Evolutionary conservation across 30 jellyfish, hydroid and myxozoan genomes (phyloP), one percentile per base, ranked within the genome.

Genomic region (Mastigias papua): DNA sequence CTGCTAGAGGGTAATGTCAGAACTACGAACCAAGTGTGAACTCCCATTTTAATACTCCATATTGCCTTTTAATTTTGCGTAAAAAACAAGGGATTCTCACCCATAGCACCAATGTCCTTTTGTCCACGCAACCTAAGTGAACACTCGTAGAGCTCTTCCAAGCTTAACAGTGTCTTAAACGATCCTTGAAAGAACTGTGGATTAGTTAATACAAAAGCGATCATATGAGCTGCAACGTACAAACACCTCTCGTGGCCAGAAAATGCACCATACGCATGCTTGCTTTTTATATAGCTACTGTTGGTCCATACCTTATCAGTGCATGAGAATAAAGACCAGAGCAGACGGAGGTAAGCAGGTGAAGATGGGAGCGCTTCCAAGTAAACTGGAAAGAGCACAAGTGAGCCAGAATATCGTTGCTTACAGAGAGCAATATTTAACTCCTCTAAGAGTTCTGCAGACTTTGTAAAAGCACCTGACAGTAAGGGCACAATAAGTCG

Each of bases 291-390:
- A 1, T 30, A 30, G 7, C 46, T 13, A 10, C 64, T 32, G 54
- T 65, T 78, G 22, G 34, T 26, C 98, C 98, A 92, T 1, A 54
- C 34, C 30, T 65, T 54, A 70, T 92, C 98, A 49, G 74, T 42
- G 42, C 86, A 74, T 7, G 97, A 88, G 57, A 88, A 93, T 81
- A 93, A 62, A 29, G 89, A 76, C 82, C 91, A 80, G 19, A 95
- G 83, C 1, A 93, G 86, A 28, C 88, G 97, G 23, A 95, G 82
- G 85, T 88, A 93, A 28, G 93, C 97, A 32, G 98, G 98, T 17
- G 80, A 20, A 15, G 88, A 17, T 0, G 97, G 97, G 34, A 93
- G 90, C 0, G 42, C 75, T 37, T 69, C 96, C 49, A 89, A 30
- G 81, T 78, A 69, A 21, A 93, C 71, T 1, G 98, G 97, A 57